Conservation (phyloP, 2,888 invertebrate genomes). For the Ecliptopera silaceata region DNA sequence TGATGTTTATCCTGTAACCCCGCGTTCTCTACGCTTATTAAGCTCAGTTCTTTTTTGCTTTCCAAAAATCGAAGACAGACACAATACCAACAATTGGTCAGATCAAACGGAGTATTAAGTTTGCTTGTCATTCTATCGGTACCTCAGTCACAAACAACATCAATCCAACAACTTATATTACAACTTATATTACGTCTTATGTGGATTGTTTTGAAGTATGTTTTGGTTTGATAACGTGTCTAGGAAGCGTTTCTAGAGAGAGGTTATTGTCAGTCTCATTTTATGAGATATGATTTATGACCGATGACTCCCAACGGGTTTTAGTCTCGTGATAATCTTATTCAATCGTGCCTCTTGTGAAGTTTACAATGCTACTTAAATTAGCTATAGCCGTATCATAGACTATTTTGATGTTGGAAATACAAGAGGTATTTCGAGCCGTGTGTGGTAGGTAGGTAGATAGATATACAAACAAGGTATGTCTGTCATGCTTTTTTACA, state of each 20-base stretch:
- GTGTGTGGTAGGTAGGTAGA: slow-evolving; percentile 72
- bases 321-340: slow-evolving; percentile 77
- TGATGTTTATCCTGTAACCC: slow-evolving; percentile 73
- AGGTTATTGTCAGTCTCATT: slow-evolving; percentile 78
- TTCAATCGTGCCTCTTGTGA: slow-evolving; percentile 76
- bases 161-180: slow-evolving; percentile 5
- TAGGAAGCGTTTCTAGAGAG: slow-evolving; percentile 70
- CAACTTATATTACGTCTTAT: slow-evolving; percentile 41
- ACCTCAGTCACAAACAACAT: slow-evolving; percentile 52
- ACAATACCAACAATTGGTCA: slow-evolving; percentile 82
- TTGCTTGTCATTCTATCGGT: slow-evolving; percentile 81
- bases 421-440: slow-evolving; percentile 50
- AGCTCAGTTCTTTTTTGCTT: slow-evolving; percentile 61
- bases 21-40: slow-evolving; percentile 60
- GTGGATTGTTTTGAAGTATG: slow-evolving; percentile 29
- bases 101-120: slow-evolving; percentile 83
- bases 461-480: slow-evolving; percentile 58
- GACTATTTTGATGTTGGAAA: slow-evolving; percentile 53
- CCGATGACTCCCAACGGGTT: slow-evolving; percentile 82
- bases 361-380: slow-evolving; percentile 82
- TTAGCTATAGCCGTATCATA: slow-evolving; percentile 76
- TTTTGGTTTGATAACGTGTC: slow-evolving; percentile 41
- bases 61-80: slow-evolving; percentile 73
- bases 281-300: slow-evolving; percentile 83
- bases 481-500: slow-evolving; percentile 57